These are phyloP conservation scores for Zosterops borbonicus DNA, from an alignment of 2,113 vertebrate species.

Conservation along the genomic window DNA sequence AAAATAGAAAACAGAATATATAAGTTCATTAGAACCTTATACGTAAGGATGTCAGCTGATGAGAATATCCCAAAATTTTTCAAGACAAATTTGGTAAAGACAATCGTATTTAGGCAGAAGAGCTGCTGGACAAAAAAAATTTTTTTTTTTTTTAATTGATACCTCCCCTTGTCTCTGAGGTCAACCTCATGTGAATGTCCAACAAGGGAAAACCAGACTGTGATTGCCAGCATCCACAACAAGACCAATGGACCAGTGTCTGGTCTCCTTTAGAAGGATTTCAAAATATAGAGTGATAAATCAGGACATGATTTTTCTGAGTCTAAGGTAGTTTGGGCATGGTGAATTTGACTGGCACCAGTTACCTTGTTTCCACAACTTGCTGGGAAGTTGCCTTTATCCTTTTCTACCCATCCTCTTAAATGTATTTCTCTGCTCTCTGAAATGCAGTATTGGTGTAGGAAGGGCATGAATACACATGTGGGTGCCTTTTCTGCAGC, in stretches of 20 bases:
- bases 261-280: background rate
- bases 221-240: background rate
- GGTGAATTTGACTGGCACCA: background rate
- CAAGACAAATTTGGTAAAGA: background rate
- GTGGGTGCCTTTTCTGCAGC: background rate
- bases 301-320: background rate
- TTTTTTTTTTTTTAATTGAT: background rate
- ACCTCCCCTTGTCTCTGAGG: background rate
- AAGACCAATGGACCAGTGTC: background rate
- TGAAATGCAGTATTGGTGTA: background rate
- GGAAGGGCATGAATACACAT: background rate
- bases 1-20: background rate
- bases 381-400: background rate
- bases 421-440: background rate
- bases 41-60: background rate
- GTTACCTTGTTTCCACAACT: background rate
- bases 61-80: background rate
- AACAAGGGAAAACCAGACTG: background rate
- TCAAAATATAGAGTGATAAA: background rate
- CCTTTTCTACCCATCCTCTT: background rate
- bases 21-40: background rate
- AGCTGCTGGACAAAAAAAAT: background rate
- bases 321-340: background rate
- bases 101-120: background rate
- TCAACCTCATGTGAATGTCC: background rate